Evolutionary conservation across 2,888 invertebrate species (phyloP), one percentile per base, ranked within the genome.

Genomic region (Congeria kusceri): DNA sequence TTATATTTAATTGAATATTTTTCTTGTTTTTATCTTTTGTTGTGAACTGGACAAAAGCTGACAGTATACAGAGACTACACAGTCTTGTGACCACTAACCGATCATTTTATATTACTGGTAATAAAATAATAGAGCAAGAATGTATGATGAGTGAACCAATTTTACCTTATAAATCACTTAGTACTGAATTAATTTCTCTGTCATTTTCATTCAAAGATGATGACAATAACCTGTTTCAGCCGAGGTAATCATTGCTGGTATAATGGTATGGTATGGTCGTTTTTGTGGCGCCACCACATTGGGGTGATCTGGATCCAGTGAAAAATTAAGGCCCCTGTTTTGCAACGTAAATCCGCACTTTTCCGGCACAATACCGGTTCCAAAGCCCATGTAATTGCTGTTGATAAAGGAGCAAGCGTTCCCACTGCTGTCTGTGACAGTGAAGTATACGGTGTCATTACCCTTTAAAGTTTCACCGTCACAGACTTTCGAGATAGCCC

Each of bases 361-460:
- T 53, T 91, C 87, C 0, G 94, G 94, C 9, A 94, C 91, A 57
- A 94, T 87, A 0, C 90, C 92, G 1, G 93, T 91, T 5, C 94
- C 94, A 87, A 94, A 93, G 15, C 92, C 92, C 80, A 86, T 85
- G 82, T 89, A 94, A 79, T 93, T 92, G 72, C 93, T 93, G 86
- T 92, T 93, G 66, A 94, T 94, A 77, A 94, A 93, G n/a, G 94
- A 94, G 80, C 93, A 93, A 1, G 93, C 93, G 80, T 93, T 94
- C 39, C 94, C 94, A 11, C 92, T 83, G 0, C 78, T 83, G 77
- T 94, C 94, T 9, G 92, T 89, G 13, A 91, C 92, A 23, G 91
- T 90, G 75, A 94, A 92, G 83, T 94, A 94, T 1, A 93, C 92
- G 3, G 94, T 94, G 83, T 93, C 92, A 77, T 81, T 84, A 3